A percentile compares a stretch with the other conserved stretches of the same genome.
phyloP scores from a whole-genome alignment of 1,140 invertebrate species.

The Cotesia chilonis region DNA sequence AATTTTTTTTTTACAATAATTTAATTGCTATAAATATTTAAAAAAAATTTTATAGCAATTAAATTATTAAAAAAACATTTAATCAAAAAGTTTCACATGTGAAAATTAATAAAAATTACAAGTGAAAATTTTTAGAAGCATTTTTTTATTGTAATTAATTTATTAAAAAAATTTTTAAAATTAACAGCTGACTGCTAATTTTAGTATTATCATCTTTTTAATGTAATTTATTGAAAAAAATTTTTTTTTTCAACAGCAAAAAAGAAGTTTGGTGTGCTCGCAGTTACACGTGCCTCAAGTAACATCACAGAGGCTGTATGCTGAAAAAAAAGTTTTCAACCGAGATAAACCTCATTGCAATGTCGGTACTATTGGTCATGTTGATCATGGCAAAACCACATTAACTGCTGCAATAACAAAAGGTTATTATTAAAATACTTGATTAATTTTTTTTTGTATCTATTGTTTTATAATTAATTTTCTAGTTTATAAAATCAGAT shows the following conservation, averaged over 20 bases:
- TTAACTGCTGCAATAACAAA: constrained; percentile 98
- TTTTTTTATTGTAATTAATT: too few species aligned
- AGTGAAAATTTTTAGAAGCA: too few species aligned
- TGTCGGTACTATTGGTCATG: constrained; percentile 98
- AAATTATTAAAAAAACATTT: too few species aligned
- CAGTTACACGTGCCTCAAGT: constrained; percentile 51
- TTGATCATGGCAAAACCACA: constrained; percentile 99
- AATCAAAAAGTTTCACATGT: too few species aligned
- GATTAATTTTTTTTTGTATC: constrained; percentile 3
- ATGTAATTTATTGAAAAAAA: constrained; percentile 5
- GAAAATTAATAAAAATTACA: too few species aligned
- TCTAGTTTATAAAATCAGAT: not conserved
- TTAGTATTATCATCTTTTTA: not conserved
- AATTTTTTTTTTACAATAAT: too few species aligned
- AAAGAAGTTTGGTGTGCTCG: constrained; percentile 39
- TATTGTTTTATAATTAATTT: constrained; percentile 29
- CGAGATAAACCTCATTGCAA: constrained; percentile 96
- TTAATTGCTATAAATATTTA: too few species aligned
- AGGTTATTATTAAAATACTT: constrained; percentile 59
- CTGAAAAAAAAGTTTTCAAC: constrained; percentile 79
- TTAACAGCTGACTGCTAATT: too few species aligned
- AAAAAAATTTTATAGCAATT: too few species aligned
- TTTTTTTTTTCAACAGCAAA: constrained; percentile 45
- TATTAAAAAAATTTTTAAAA: too few species aligned
- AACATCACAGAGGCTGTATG: constrained; percentile 65